Evolutionary conservation across 2,888 invertebrate species (phyloP).

Genomic region (Ethmia dodecea): DNA sequence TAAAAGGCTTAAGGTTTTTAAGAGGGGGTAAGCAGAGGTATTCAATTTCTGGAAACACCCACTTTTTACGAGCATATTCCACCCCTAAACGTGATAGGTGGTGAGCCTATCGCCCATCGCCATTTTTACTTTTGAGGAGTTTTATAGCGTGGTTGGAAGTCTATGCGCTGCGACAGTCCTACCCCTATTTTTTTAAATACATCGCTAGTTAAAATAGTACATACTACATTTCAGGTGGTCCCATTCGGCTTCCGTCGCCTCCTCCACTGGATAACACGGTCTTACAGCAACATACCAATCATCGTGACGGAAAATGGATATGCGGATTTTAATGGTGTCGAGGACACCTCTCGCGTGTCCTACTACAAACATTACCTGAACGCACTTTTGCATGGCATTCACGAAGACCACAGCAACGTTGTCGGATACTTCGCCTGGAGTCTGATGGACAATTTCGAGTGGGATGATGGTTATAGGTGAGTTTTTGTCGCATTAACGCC

Average conservation of each 20-base stretch:
- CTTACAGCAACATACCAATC: conserved; percentile 71
- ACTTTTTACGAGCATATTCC: too few relatives aligned
- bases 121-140: too few relatives aligned
- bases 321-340: conserved; percentile 68
- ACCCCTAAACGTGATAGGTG: too few relatives aligned
- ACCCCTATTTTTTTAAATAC: too few relatives aligned
- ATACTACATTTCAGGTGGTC: conserved; percentile 66
- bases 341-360: conserved; percentile 74
- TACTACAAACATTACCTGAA: conserved; percentile 76
- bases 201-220: too few relatives aligned
- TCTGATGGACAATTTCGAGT: conserved; percentile 91
- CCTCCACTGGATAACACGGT: conserved; percentile 71
- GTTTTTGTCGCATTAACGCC: conserved; percentile 34
- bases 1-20: too few relatives aligned
- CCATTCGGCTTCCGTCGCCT: conserved; percentile 78
- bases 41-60: too few relatives aligned
- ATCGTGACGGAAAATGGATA: conserved; percentile 77
- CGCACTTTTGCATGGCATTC: conserved; percentile 65
- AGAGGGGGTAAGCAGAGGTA: too few relatives aligned
- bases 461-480: conserved; percentile 87
- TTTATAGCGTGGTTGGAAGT: too few relatives aligned
- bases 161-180: too few relatives aligned
- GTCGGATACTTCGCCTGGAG: conserved; percentile 88
- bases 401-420: conserved; percentile 80
- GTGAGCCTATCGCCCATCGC: too few relatives aligned